Percentiles rank a stretch among this genome's conserved stretches.
Evolutionary conservation across 2,888 invertebrate species (phyloP).

Genomic region (Iselma pallidipennis): DNA sequence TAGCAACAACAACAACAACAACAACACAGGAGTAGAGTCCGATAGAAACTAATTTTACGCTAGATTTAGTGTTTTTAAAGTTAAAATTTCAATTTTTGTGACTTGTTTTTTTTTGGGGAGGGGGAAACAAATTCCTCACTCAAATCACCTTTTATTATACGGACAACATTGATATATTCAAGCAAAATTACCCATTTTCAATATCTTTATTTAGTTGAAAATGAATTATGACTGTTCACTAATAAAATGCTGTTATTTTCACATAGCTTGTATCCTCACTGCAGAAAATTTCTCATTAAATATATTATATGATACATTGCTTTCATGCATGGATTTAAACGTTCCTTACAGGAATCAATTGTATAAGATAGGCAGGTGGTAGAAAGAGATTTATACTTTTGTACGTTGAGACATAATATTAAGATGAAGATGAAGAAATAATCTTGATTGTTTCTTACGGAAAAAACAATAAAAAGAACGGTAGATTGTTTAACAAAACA

Average conservation of each 20-base stretch:
- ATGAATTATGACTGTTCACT: not conserved
- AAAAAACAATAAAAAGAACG: not conserved
- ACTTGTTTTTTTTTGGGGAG: no score
- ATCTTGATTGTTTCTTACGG: not conserved
- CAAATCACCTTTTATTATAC: no score
- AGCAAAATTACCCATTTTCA: not conserved
- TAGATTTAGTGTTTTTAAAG: no score
- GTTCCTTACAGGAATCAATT: not conserved
- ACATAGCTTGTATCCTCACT: not conserved
- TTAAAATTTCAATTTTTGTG: no score
- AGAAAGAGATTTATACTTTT: not conserved
- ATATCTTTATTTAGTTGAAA: not conserved
- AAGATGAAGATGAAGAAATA: not conserved
- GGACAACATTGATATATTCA: no score
- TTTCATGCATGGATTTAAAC: not conserved
- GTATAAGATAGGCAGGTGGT: not conserved
- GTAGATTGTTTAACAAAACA: conserved; percentile 28
- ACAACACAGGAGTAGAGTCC: no score
- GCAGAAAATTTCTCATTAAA: not conserved
- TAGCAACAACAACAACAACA: no score
- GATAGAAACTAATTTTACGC: no score
- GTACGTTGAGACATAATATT: not conserved
- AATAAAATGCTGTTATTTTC: not conserved
- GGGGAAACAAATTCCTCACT: no score
- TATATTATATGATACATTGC: not conserved